A percentile compares a stretch with the other conserved stretches of the same genome.
Conservation (phyloP, 2,797 vertebrate species). For the Megaceryle alcyon region DNA sequence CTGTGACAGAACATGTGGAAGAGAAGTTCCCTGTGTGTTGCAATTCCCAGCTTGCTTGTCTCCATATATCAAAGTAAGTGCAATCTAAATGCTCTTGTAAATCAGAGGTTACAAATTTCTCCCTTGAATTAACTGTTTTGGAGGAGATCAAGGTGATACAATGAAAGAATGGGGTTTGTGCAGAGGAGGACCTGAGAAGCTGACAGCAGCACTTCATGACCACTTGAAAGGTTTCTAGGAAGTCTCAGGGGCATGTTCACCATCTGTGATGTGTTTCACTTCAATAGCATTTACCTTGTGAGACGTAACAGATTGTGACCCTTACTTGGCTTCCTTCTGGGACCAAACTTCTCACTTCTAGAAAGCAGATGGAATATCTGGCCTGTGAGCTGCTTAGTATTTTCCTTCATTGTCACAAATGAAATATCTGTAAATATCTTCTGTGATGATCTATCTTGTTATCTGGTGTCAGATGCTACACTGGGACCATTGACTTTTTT, state of each 20-base stretch:
- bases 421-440: slow-evolving; percentile 28
- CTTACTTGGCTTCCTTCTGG: not conserved
- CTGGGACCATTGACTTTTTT: not conserved
- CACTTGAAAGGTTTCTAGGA: not conserved
- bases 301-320: not conserved
- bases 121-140: fast-evolving
- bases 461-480: slow-evolving; percentile 44
- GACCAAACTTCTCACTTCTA: not conserved
- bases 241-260: not conserved
- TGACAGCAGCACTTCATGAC: not conserved
- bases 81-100: not conserved
- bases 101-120: not conserved
- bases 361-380: slow-evolving; percentile 6
- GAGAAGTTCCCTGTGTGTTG: not conserved
- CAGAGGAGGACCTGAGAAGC: not conserved
- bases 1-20: not conserved
- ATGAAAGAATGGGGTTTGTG: not conserved
- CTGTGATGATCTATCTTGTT: slow-evolving; percentile 21
- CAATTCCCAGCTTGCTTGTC: not conserved
- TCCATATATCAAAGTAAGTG: not conserved
- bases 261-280: not conserved
- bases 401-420: slow-evolving; percentile 41
- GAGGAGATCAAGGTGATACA: fast-evolving
- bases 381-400: not conserved
- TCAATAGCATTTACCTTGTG: not conserved